Evolutionary conservation across 2,797 vertebrate species (phyloP), one percentile per base, ranked within the genome.

Genomic region (Megaceryle alcyon): DNA sequence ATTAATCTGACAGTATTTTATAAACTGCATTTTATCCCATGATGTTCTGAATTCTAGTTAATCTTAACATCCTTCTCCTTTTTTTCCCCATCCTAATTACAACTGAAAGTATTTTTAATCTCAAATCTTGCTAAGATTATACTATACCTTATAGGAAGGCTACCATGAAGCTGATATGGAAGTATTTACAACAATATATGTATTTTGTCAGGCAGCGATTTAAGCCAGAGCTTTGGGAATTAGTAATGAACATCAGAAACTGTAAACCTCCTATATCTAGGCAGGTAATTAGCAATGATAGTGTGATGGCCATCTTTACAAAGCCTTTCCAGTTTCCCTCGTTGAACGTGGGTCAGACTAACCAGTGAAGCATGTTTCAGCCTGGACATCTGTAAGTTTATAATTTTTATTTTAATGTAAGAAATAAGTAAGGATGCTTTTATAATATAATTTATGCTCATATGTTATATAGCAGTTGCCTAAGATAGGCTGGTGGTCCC

Each of bases 401-500:
- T 35, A 80, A 53, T 56, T 76, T 69, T 89, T 21, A 61, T 43
- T 68, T 73, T 82, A 83, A 72, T 57, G 19, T 81, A 90, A 88
- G 29, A 59, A 23, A 51, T 37, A 85, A 82, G 44, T 72, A 85
- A 90, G 53, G 33, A 72, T 9, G 9, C 7, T 79, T 79, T 85
- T 35, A 44, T 82, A 13, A 60, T 49, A 26, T 65, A 61, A 82
- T 75, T 68, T 88, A 57, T 61, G 46, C 8, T 78, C 2, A 35
- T 26, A 65, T 48, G 49, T 70, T 81, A 63, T 10, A 15, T 46
- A 90, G 59, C 41, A 76, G 39, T 37, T 95, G 59, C 59, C 79
- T 91, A 64, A 64, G 17, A 28, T 88, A 65, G 26, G 80, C 84
- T 92, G 83, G 82, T 68, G 72, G 70, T 96, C 95, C 86, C 73